Conservation (phyloP, 2,888 invertebrate species). For the Candidula unifasciata region DNA sequence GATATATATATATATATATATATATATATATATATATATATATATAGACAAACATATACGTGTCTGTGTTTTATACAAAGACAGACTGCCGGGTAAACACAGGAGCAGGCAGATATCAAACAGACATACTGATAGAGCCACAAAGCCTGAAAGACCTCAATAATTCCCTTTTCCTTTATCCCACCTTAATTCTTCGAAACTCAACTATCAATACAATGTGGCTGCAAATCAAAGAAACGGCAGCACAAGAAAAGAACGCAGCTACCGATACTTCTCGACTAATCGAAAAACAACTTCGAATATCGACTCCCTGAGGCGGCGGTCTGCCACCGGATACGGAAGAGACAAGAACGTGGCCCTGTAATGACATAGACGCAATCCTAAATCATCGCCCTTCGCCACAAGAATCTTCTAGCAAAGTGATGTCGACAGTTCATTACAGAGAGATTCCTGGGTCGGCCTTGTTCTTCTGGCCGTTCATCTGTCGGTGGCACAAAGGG, state of each 20-base stretch:
- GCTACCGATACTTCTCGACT: neutral
- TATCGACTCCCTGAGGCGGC: neutral
- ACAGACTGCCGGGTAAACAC: no score
- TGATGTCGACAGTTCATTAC: conserved; percentile 32
- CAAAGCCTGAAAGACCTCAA: no score
- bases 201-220: no score
- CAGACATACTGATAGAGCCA: no score
- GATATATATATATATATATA: neutral
- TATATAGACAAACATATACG: neutral
- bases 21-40: neutral
- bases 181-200: no score
- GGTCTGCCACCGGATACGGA: neutral
- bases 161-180: no score
- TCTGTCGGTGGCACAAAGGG: neutral
- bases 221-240: no score
- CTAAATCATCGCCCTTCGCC: neutral
- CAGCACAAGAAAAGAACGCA: neutral
- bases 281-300: neutral
- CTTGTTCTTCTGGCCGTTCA: conserved; percentile 12
- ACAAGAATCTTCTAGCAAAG: neutral
- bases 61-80: neutral
- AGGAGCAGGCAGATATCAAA: no score
- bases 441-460: neutral
- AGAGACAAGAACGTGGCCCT: no score
- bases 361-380: neutral